Base-by-base conservation (phyloP, 1,140 invertebrate species). In the Vanessa tameamea region DNA sequence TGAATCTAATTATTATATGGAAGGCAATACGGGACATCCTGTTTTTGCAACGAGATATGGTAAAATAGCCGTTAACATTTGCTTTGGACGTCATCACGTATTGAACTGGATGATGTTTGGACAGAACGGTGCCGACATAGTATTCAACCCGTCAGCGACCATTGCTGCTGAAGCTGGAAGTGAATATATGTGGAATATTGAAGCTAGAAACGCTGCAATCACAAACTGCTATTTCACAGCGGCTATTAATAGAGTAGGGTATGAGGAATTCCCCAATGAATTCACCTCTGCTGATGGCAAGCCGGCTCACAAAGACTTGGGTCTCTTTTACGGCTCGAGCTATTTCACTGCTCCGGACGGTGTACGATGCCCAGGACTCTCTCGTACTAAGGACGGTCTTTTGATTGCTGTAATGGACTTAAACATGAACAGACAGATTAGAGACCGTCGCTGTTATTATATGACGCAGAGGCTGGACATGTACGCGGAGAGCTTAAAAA, bases 91-190 rank as follows among this genome's bases (percentile, higher is more conserved):
- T 7, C 99, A 99, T 93, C 99, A 99, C 94, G 98, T 99, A 0
- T 95, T 97, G 72, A 99, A 99, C 87, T 99, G 99, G 99, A 95
- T 98, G 93, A 98, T 98, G 97, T 99, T 97, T 90, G 98, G 97
- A 0, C 87, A 99, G 15, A 99, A 99, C 93, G 98, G 98, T n/a
- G 99, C 98, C 7, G 99, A 99, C 94, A 99, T 99, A 64, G 98
- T 99, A 0, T 99, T 99, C 89, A 99, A 99, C 93, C 99, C 99
- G 3, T 99, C 98, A 8, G 99, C 99, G 9, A 99, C 99, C 5
- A 96, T 98, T 75, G 90, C 87, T 9, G 93, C 93, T 53, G 88
- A 91, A 31, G 88, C 88, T 15, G 94, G 95, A 50, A 99, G 98
- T 88, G 99, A 99, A 93, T 98, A 98, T 0, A 92, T 99, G 80